These are phyloP conservation scores for Hydrocynus forskahlii DNA, from an alignment of 2,797 vertebrate genomes.

Conservation along the genomic window DNA sequence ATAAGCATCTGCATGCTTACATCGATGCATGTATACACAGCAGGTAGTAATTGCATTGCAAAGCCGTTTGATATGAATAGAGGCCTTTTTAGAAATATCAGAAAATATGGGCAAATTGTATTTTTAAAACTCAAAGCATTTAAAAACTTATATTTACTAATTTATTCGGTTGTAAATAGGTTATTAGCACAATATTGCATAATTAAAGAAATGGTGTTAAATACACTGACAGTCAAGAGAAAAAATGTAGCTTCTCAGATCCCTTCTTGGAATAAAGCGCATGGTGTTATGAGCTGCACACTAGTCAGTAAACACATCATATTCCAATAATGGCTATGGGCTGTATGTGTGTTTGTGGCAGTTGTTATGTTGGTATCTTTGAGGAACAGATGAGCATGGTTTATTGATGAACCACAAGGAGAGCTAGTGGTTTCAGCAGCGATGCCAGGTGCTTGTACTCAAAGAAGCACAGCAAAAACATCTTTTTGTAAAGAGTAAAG, in stretches of 20 bases:
- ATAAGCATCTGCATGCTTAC: not conserved
- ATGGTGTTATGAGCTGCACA: constrained; percentile 21
- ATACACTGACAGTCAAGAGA: not conserved
- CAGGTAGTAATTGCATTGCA: not conserved
- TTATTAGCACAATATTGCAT: not conserved
- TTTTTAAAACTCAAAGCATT: not conserved
- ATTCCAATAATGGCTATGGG: constrained; percentile 5
- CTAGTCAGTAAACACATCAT: constrained; percentile 15
- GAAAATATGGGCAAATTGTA: not conserved
- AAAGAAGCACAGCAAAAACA: too few species aligned
- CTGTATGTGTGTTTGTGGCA: constrained; percentile 20
- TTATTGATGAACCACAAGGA: constrained; percentile 14
- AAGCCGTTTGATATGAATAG: not conserved
- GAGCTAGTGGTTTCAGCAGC: not conserved
- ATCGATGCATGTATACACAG: not conserved
- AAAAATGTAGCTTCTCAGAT: not conserved
- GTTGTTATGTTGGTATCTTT: constrained; percentile 41
- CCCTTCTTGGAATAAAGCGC: not conserved
- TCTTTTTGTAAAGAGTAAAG: too few species aligned
- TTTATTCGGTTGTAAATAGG: not conserved
- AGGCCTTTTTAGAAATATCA: not conserved
- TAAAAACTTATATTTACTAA: not conserved
- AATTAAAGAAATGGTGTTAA: constrained; percentile 1
- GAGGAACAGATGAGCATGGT: constrained; percentile 34
- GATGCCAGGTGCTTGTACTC: not conserved